Base-by-base conservation (phyloP, 2,888 invertebrate species). In the Phalera bucephala region DNA sequence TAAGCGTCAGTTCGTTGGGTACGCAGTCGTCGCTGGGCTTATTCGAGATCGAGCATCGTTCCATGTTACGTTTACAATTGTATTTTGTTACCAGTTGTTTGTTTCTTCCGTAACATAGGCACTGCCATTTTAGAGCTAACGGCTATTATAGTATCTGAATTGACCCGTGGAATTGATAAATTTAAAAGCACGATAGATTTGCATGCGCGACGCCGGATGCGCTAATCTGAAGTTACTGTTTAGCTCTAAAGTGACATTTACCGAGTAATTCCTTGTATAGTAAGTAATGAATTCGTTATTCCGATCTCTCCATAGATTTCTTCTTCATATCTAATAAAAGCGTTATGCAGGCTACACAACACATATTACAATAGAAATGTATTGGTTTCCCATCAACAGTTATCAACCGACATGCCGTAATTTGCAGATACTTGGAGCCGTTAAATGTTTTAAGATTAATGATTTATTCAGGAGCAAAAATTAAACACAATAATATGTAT, bases 331-430 rank as follows among this genome's bases (percentile, higher is more conserved):
- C 69, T 77, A 74, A 69, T 83, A 83, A 73, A 73, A 73, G 63
- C 70, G 72, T 85, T 80, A 82, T 52, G 84, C 88, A 87, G 87
- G 87, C 88, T 86, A 82, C 72, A 75, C 68, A 64, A 83, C 88
- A 88, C 86, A 87, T 75, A 83, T 88, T 87, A 88, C 88, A 89
- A 88, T 89, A 89, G 87, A 72, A 78, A 81, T 72, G 73, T 83
- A 87, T 88, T 88, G 72, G 79, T 83, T 89, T 89, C 73, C 81
- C 80, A 85, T 74, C 82, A 74, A 84, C 80, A 82, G 72, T 79
- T 74, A 77, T 79, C 75, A 80, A 86, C 80, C 80, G 83, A 88
- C 79, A 82, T 83, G 79, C 88, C 87, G 87, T 83, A 69, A 81
- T 82, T 83, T 76, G 80, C 88, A 85, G 81, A 87, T 82, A 87